Base-by-base conservation (phyloP, 2,888 invertebrate species). In the Pammene aurita region DNA sequence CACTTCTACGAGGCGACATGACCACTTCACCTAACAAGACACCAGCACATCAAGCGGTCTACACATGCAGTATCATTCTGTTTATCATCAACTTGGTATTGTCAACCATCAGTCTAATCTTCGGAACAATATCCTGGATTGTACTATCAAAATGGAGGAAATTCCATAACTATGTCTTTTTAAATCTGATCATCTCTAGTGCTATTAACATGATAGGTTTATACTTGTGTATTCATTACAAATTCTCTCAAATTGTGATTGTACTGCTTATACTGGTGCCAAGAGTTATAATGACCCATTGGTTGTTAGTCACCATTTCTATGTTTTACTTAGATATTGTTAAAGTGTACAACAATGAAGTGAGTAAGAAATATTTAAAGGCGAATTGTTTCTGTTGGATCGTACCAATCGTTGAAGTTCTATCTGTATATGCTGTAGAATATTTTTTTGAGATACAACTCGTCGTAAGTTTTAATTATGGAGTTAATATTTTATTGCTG, bases 271-370 rank as follows among this genome's bases (percentile, higher is more conserved):
- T 46, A n/a, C 14, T 60, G 7, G 35, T 35, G 2, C 60, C 46
- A 0, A 46, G 60, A 35, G 13, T 60, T 11, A 16, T 60, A n/a
- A 35, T 60, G 46, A 60, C 44, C 35, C 60, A 60, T 16, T 60
- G 60, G 60, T 46, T 60, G 11, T 35, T 60, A 34, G 35, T 60
- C 16, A 35, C 60, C 9, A 35, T n/a, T 46, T 34, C 11, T 10
- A 60, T 60, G 60, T 46, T 35, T 11, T 60, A 60, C 7, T 35
- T 14, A 9, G 34, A 46, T 11, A 16, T 46, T 11, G 60, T 35
- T 5, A 35, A 46, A 34, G 60, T 46, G 2, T 46, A n/a, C 44
- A 44, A 26, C 10, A 14, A n/a, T 10, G 58, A 58, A 5, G 2
- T 60, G 14, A 34, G 35, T 18, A 46, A 14, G 11, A 60, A 58